Conservation (phyloP, 2,888 invertebrate genomes). For the Anoncus sp. region DNA sequence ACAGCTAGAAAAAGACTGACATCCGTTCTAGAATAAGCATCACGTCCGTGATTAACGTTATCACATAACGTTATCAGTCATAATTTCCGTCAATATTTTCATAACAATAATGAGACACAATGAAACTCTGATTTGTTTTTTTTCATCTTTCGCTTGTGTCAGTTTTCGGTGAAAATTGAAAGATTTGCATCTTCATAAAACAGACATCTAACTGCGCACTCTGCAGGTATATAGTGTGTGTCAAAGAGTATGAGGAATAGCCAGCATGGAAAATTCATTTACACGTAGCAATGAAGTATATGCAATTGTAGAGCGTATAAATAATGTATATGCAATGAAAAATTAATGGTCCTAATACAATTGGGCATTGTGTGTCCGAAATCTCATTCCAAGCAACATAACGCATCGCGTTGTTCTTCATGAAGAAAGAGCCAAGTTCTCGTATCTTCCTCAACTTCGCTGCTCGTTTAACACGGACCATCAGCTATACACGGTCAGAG, state of each 20-base stretch:
- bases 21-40: constrained; percentile 71
- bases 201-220: neutral
- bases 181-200: constrained; percentile 25
- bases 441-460: constrained; percentile 29
- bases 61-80: constrained; percentile 28
- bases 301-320: neutral
- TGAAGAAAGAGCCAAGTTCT: constrained; percentile 4
- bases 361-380: constrained; percentile 19
- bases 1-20: constrained; percentile 63
- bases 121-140: neutral
- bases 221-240: neutral
- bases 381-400: constrained; percentile 26
- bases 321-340: neutral
- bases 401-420: constrained; percentile 2
- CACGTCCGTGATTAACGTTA: constrained; percentile 9
- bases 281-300: constrained; percentile 6
- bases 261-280: constrained; percentile 1
- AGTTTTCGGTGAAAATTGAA: constrained; percentile 22
- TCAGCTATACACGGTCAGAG: constrained; percentile 10
- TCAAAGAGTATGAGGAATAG: constrained; percentile 12
- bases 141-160: neutral
- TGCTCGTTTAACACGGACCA: neutral
- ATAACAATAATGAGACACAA: neutral
- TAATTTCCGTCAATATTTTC: constrained; percentile 15
- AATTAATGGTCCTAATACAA: constrained; percentile 19